Percentiles rank a stretch among this genome's conserved stretches.
These are phyloP conservation scores for Cephalopachus bancanus DNA, from an alignment of 2,797 vertebrate species.

Conservation along the genomic window DNA sequence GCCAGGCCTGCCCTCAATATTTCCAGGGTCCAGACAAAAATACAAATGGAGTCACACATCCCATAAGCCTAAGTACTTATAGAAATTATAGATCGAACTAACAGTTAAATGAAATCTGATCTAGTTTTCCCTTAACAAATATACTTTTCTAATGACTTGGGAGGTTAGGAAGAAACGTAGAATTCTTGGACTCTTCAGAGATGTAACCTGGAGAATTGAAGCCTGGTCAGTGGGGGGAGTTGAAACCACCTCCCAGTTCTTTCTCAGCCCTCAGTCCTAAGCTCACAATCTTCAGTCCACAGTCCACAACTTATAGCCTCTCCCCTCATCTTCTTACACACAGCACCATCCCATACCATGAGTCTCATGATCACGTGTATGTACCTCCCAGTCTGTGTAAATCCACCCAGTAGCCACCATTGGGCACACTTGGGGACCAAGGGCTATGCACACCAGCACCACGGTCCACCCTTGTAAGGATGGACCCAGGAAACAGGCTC, in stretches of 20 bases:
- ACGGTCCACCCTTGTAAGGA: not conserved
- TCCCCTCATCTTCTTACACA: not conserved
- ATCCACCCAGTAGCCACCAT: not conserved
- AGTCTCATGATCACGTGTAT: too few species aligned
- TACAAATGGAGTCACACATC: not conserved
- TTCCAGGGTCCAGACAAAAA: not conserved
- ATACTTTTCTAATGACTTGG: not conserved
- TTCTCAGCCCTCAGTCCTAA: too few species aligned
- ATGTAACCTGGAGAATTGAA: too few species aligned
- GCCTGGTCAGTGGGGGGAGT: not conserved
- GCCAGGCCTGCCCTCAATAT: too few species aligned
- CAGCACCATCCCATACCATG: too few species aligned
- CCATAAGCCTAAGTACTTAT: not conserved
- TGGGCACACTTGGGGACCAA: not conserved
- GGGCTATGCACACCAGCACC: too few species aligned
- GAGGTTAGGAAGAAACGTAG: not conserved
- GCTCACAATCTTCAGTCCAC: not conserved
- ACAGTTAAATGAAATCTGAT: not conserved
- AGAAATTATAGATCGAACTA: not conserved
- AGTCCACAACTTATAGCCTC: not conserved
- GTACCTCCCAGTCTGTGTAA: not conserved
- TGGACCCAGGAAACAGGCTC: not conserved
- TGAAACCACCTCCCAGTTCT: too few species aligned
- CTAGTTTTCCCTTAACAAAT: not conserved
- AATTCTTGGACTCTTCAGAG: not conserved